phyloP scores from a whole-genome alignment of 2,113 vertebrate species.

The Lepus americanus region DNA sequence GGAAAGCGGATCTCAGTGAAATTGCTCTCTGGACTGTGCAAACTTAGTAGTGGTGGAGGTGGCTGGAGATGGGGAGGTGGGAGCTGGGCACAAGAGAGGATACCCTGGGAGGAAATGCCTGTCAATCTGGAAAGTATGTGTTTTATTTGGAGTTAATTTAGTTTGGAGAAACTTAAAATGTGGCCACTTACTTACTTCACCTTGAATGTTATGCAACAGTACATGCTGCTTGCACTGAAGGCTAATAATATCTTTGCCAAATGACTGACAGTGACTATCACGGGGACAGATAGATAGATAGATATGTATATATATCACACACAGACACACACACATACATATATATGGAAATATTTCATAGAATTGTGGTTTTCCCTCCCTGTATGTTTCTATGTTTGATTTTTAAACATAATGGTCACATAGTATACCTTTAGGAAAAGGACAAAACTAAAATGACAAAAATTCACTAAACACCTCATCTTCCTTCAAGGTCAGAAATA shows the following conservation, averaged over 20 bases:
- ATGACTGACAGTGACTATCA: background rate
- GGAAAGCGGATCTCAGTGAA: background rate
- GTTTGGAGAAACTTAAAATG: slow-evolving; percentile 23
- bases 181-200: slow-evolving; percentile 50
- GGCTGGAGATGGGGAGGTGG: background rate
- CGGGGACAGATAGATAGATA: too few species aligned
- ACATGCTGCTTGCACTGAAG: slow-evolving; percentile 5
- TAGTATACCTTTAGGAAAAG: slow-evolving; percentile 32
- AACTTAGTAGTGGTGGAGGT: background rate
- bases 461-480: slow-evolving; percentile 4
- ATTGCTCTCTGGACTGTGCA: background rate
- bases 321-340: background rate
- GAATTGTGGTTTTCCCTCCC: slow-evolving; percentile 15
- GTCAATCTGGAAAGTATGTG: background rate
- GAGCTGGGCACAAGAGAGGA: background rate
- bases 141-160: slow-evolving; percentile 51
- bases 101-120: background rate
- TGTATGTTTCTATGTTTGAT: background rate
- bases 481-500: slow-evolving; percentile 58
- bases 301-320: too few species aligned
- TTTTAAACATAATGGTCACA: background rate
- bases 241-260: slow-evolving; percentile 40
- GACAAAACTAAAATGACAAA: slow-evolving; percentile 9
- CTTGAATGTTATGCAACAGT: slow-evolving; percentile 47
- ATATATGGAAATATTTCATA: slow-evolving; percentile 47